phyloP scores from a whole-genome alignment of 1,140 invertebrate genomes.

The Copidosoma floridanum region DNA sequence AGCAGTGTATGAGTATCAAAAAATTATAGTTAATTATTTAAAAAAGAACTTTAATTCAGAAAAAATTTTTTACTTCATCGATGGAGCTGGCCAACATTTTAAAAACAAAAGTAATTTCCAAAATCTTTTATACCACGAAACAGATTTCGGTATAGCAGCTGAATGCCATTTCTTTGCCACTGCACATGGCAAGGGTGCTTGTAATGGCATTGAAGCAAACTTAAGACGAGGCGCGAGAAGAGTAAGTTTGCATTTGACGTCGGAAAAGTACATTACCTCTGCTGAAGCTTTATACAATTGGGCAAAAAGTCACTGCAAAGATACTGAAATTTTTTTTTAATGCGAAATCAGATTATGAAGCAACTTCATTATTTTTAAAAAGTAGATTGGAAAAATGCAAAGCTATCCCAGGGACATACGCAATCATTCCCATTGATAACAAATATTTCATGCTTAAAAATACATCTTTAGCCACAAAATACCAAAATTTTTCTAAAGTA shows the following conservation, averaged over 20 bases:
- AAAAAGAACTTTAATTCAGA: neutral
- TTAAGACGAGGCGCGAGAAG: neutral
- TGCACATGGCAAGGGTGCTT: slow-evolving; percentile 2
- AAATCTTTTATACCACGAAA: neutral
- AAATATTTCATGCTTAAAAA: no score
- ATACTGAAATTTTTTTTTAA: neutral
- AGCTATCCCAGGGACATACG: no score
- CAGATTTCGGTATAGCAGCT: neutral
- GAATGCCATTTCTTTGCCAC: slow-evolving; percentile 1
- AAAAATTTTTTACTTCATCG: neutral
- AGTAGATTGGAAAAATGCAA: no score
- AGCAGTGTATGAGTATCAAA: no score
- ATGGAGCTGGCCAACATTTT: neutral
- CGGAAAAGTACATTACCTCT: neutral
- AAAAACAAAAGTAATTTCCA: no score
- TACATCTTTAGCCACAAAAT: no score
- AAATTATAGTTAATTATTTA: no score
- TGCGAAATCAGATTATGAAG: neutral
- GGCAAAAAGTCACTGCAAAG: neutral
- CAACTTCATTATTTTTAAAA: no score
- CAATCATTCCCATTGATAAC: no score
- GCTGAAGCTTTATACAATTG: neutral
- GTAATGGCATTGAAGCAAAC: neutral
- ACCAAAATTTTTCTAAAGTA: no score
- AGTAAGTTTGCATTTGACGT: neutral